Evolutionary conservation across 2,888 invertebrate species (phyloP).

Genomic region (Orgyia antiqua): DNA sequence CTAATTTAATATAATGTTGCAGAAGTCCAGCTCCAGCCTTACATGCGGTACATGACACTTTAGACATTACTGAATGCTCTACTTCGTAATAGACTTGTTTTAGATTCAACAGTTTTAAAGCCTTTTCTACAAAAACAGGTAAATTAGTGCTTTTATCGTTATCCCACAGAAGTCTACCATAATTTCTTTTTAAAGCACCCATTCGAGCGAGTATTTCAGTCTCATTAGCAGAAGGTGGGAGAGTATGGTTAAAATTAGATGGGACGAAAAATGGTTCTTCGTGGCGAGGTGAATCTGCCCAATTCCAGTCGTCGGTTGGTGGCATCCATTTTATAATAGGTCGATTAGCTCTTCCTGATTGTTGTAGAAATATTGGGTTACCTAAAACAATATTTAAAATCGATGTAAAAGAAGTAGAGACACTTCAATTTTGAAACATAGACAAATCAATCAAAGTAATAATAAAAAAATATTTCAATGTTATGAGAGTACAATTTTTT

Average conservation of each 20-base stretch:
- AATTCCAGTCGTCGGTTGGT: slow-evolving; percentile 69
- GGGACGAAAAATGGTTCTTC: slow-evolving; percentile 66
- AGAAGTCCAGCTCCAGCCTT: slow-evolving; percentile 91
- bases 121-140: slow-evolving; percentile 89
- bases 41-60: slow-evolving; percentile 94
- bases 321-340: slow-evolving; percentile 71
- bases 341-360: slow-evolving; percentile 43
- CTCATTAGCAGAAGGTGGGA: slow-evolving; percentile 71
- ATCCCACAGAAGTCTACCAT: slow-evolving; percentile 84
- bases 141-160: slow-evolving; percentile 83
- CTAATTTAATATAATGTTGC: slow-evolving; percentile 90
- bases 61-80: slow-evolving; percentile 94
- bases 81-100: slow-evolving; percentile 91
- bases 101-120: slow-evolving; percentile 87
- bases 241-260: slow-evolving; percentile 65
- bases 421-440: too few species aligned
- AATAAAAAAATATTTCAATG: too few species aligned
- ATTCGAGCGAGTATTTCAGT: slow-evolving; percentile 66
- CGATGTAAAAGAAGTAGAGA: too few species aligned
- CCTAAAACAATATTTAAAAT: slow-evolving; percentile 37
- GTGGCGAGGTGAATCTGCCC: slow-evolving; percentile 54
- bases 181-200: slow-evolving; percentile 63
- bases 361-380: slow-evolving; percentile 66
- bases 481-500: too few species aligned
- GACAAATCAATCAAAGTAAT: too few species aligned